Conservation (phyloP, 2,888 invertebrate genomes). For the Orthonevra nobilis region DNA sequence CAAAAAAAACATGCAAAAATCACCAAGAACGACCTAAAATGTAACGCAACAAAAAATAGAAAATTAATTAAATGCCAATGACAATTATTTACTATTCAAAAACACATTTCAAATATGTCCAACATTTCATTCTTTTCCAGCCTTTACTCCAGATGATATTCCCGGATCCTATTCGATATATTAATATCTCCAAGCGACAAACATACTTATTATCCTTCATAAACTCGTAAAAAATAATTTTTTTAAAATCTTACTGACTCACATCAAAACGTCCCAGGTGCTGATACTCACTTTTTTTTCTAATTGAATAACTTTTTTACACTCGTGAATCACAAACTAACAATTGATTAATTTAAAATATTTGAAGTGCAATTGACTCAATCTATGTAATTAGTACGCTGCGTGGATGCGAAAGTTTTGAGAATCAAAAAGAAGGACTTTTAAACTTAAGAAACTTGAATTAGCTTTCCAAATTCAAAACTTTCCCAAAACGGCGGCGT, state of each 20-base stretch:
- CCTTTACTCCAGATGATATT: conserved; percentile 79
- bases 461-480: background rate
- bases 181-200: conserved; percentile 63
- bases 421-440: background rate
- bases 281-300: conserved; percentile 33
- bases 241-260: conserved; percentile 49
- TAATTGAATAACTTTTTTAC: conserved; percentile 6
- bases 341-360: background rate
- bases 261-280: conserved; percentile 56
- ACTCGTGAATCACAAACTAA: conserved; percentile 21
- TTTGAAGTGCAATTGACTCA: too few species aligned
- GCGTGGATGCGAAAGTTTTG: background rate
- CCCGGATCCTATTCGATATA: conserved; percentile 77
- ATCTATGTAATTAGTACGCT: conserved; percentile 10
- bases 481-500: background rate
- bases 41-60: too few species aligned
- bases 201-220: conserved; percentile 43
- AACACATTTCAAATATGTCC: conserved; percentile 49
- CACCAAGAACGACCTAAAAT: too few species aligned
- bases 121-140: conserved; percentile 75
- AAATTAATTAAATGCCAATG: conserved; percentile 6
- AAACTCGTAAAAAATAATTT: conserved; percentile 24
- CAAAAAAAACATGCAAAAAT: too few species aligned
- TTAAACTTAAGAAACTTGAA: background rate
- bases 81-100: conserved; percentile 16